Percentiles rank a stretch among this genome's conserved stretches.
phyloP scores from a whole-genome alignment of 2,888 invertebrate species.

The Nesidiocoris tenuis region DNA sequence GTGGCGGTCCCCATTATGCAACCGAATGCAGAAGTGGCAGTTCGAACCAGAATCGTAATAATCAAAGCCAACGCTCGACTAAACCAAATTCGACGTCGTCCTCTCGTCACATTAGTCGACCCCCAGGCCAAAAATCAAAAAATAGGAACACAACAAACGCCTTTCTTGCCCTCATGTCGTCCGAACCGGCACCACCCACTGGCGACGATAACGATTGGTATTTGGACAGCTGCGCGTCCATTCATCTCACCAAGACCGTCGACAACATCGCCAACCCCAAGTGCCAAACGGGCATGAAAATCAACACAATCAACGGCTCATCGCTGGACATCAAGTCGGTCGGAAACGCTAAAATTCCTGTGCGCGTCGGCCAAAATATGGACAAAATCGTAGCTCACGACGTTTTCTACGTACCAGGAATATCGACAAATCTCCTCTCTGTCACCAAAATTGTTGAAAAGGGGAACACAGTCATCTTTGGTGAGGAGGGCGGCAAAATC shows the following conservation, averaged over 20 bases:
- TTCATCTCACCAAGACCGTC: not conserved
- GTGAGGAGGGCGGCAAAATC: not conserved
- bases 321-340: not conserved
- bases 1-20: slow-evolving; percentile 4
- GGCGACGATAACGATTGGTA: not conserved
- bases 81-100: not conserved
- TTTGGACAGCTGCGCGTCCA: not conserved
- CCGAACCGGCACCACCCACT: not conserved
- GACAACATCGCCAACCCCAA: not conserved
- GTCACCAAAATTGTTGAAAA: not conserved
- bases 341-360: not conserved
- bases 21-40: not conserved
- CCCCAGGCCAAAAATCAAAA: not conserved
- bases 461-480: not conserved
- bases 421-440: not conserved
- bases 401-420: not conserved
- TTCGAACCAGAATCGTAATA: not conserved
- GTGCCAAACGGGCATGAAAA: not conserved
- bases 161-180: not conserved
- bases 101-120: not conserved
- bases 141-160: not conserved
- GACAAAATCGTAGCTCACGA: not conserved
- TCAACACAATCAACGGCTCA: not conserved
- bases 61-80: not conserved
- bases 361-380: not conserved